Base-by-base conservation (phyloP, 2,797 vertebrate genomes). In the Zonotrichia albicollis region DNA sequence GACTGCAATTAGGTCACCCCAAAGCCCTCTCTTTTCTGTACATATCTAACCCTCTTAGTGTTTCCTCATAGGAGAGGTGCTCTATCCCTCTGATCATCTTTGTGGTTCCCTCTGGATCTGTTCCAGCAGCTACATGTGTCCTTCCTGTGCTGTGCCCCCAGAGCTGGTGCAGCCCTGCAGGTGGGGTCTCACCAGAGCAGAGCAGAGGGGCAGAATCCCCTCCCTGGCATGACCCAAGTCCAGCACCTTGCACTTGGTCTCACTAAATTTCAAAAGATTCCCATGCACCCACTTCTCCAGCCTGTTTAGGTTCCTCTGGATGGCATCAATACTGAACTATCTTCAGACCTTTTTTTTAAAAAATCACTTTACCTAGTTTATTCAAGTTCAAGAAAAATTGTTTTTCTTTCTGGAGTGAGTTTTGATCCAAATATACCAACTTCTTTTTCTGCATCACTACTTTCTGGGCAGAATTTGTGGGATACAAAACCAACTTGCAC, bases 61-160 rank as follows among this genome's bases (percentile, higher is more conserved):
- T 62, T 70, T 70, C 71, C 36, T 50, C 8, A 25, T 2, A 25
- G 13, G 19, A 62, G 27, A 55, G 11, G 7, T 23, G 10, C 5
- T 74, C 16, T 3, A 23, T 16, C 4, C 7, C 16, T 25, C 26
- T 42, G 16, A 43, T 55, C 11, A 50, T 6, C 23, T 36, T 36
- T 3, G 16, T 54, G 36, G 4, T 18, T 48, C 42, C 18, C 4
- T 61, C 26, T 42, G 55, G 16, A 17, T 6, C 5, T 0, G 0
- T 15, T 67, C 2, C 3, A 61, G 2, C 13, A 36, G 9, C 0
- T 50, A 32, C 11, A 1, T 10, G 13, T 55, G 16, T 42, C 22
- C 2, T 9, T 17, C 30, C 55, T 40, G 29, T n/a, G 38, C 54
- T 32, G 61, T 1, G n/a, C 2, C 0, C 29, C 54, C 77, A 67